These are phyloP conservation scores for Oreochromis tanganicae DNA, from an alignment of 2,113 vertebrate species.

Conservation along the genomic window DNA sequence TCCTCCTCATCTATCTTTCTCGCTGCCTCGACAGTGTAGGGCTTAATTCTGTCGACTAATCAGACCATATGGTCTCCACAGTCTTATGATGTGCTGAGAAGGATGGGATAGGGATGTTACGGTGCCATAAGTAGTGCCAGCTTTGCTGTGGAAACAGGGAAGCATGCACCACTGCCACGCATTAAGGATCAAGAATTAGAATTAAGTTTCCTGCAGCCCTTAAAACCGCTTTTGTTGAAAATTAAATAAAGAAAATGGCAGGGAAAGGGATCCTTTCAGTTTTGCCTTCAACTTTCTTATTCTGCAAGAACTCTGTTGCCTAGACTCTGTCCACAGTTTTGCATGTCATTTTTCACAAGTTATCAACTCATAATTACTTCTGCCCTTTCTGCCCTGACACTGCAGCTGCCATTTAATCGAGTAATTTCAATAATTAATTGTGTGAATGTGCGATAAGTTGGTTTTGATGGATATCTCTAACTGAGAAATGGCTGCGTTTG, in stretches of 20 bases:
- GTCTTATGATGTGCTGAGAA: slow-evolving; percentile 54
- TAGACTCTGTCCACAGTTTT: neutral
- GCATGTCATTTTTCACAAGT: slow-evolving; percentile 2
- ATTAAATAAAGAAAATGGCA: neutral
- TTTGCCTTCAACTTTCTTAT: neutral
- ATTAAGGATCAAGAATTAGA: slow-evolving; percentile 31
- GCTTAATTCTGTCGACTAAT: slow-evolving; percentile 60
- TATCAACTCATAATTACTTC: slow-evolving; percentile 43
- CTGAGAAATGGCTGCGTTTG: slow-evolving; percentile 23
- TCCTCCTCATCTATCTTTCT: neutral
- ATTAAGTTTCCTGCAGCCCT: neutral
- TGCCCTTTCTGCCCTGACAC: slow-evolving; percentile 36
- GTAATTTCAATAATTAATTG: slow-evolving; percentile 50
- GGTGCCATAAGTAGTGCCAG: slow-evolving; percentile 30
- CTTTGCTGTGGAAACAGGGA: neutral
- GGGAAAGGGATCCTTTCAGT: neutral
- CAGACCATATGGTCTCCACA: slow-evolving; percentile 59
- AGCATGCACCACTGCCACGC: slow-evolving; percentile 1
- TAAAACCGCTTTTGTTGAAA: neutral
- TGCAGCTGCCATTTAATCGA: slow-evolving; percentile 26
- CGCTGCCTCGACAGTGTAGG: slow-evolving; percentile 34
- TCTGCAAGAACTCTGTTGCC: neutral
- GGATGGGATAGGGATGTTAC: slow-evolving; percentile 25
- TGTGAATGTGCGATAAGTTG: slow-evolving; percentile 7
- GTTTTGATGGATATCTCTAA: slow-evolving; percentile 42